These are phyloP conservation scores for Actenoides hombroni DNA, from an alignment of 2,113 vertebrate genomes.

Conservation along the genomic window DNA sequence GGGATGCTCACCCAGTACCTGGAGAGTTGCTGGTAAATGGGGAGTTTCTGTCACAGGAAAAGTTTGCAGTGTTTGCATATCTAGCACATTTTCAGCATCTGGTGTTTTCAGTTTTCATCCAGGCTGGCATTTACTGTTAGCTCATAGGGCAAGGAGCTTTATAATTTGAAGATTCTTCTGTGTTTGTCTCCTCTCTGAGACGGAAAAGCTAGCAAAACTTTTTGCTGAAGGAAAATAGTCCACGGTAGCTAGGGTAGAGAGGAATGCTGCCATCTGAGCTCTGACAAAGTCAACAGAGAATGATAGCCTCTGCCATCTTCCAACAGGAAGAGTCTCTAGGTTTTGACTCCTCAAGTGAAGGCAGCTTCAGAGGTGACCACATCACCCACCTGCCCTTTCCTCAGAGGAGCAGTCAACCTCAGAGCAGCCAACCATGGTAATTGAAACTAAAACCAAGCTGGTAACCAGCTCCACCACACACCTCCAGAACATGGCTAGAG, in stretches of 20 bases:
- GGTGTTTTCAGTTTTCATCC: background rate
- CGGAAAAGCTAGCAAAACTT: background rate
- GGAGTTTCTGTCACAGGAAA: background rate
- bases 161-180: background rate
- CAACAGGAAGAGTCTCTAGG: background rate
- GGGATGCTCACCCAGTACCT: fast-evolving
- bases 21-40: background rate
- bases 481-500: background rate
- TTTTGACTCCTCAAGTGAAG: background rate
- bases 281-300: background rate
- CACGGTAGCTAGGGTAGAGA: background rate
- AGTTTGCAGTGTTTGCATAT: background rate
- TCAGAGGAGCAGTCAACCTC: background rate
- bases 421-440: background rate
- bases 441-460: background rate
- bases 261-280: background rate
- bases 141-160: background rate
- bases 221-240: background rate
- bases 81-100: background rate
- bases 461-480: background rate
- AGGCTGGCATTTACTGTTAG: background rate
- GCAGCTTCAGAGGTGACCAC: background rate
- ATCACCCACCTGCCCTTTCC: background rate
- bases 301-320: background rate
- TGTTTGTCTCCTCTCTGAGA: background rate